Percentiles rank a stretch among this genome's conserved stretches.
Evolutionary conservation across 2,888 invertebrate genomes (phyloP).

Genomic region (Machimus rusticus): DNA sequence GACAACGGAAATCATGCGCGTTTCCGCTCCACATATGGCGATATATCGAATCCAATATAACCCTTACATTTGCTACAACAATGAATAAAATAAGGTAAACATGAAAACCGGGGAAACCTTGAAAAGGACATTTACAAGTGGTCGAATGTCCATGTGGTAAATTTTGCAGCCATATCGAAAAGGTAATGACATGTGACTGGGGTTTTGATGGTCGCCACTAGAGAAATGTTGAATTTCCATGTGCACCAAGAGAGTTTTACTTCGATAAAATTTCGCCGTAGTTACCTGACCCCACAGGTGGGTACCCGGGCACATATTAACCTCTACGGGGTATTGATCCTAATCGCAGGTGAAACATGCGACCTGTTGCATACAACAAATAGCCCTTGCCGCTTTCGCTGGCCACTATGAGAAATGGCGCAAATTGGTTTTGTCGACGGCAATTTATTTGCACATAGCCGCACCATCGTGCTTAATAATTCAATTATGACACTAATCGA

Average conservation of each 20-base stretch:
- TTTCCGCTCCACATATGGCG: conserved; percentile 14
- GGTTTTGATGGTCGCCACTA: neutral
- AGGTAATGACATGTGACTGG: neutral
- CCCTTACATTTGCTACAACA: neutral
- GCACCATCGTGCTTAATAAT: neutral
- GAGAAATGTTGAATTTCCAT: neutral
- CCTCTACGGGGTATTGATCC: neutral
- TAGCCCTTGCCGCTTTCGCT: neutral
- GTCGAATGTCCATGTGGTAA: neutral
- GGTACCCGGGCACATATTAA: neutral
- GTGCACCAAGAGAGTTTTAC: neutral
- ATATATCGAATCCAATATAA: neutral
- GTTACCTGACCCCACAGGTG: neutral
- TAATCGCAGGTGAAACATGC: neutral
- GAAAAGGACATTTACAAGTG: neutral
- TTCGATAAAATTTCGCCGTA: neutral
- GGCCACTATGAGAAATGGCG: neutral
- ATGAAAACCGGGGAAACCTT: neutral
- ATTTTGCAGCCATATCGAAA: neutral
- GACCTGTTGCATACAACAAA: neutral
- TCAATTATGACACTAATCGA: conserved; percentile 40
- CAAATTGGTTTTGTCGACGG: neutral
- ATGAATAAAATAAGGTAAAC: neutral
- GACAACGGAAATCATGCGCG: conserved; percentile 14
- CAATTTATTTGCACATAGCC: neutral